A percentile compares a stretch with the other conserved stretches of the same genome.
Conservation (phyloP, 2,888 invertebrate species). For the Sepiola atlantica region DNA sequence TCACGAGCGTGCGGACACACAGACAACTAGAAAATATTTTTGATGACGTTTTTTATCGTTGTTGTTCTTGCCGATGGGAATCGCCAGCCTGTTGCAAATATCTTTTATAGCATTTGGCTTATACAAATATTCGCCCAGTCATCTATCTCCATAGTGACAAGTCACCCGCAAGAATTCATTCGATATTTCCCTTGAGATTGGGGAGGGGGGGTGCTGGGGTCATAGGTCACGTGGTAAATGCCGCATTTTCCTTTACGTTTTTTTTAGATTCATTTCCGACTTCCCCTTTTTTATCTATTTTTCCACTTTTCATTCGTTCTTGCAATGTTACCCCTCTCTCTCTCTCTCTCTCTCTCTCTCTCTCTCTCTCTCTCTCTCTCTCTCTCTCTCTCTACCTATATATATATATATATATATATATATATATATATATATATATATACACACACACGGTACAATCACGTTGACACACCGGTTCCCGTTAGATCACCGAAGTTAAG, state of each 20-base stretch:
- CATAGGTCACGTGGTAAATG: too few relatives aligned
- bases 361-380: neutral
- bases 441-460: too few relatives aligned
- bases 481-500: too few relatives aligned
- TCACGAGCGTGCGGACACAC: neutral
- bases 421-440: too few relatives aligned
- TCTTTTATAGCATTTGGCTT: neutral
- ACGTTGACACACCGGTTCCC: too few relatives aligned
- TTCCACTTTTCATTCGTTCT: neutral
- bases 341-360: neutral
- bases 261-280: neutral
- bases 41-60: neutral
- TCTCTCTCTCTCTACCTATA: neutral
- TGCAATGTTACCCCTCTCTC: neutral
- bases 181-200: neutral
- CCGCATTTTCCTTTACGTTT: neutral
- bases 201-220: too few relatives aligned
- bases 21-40: neutral
- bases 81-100: neutral
- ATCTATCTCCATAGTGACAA: slow-evolving; percentile 32
- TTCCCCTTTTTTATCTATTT: neutral
- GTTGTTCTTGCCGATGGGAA: neutral
- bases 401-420: too few relatives aligned
- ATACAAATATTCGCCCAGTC: neutral
- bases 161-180: neutral